Base-by-base conservation (phyloP, 1,140 invertebrate species). In the Prorops nasuta region DNA sequence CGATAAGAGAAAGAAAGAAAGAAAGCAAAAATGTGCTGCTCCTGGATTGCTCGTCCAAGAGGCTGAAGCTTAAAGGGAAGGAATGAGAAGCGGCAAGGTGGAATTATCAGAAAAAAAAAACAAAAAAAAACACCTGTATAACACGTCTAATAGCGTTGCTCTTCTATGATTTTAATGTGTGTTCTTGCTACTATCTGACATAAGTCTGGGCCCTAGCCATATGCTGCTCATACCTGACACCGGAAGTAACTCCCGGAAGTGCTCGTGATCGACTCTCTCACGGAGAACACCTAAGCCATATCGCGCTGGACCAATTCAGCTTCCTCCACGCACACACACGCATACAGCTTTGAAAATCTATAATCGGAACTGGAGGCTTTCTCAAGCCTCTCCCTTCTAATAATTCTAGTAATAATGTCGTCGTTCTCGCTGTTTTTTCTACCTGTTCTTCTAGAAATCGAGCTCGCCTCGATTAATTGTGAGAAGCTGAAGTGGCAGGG, bases 361-460 rank as follows among this genome's bases (percentile, higher is more conserved):
- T n/a, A n/a, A n/a, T n/a, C n/a, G n/a, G n/a, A n/a, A n/a, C n/a
- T n/a, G n/a, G n/a, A n/a, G n/a, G n/a, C n/a, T n/a, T n/a, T n/a
- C n/a, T n/a, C n/a, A n/a, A n/a, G n/a, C n/a, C n/a, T n/a, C n/a
- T 28, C 24, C 4, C 24, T 28, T 58, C 28, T 54, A 58, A 58
- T 58, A 58, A 54, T 58, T 59, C 20, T 60, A 60, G 52, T 60
- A 55, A 59, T 60, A 59, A 58, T 49, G 61, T 72, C 70, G 70
- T 72, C 66, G 64, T 72, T 70, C 70, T 71, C 66, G 71, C 71
- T 71, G 69, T 72, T 72, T 71, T 72, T 72, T 71, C 71, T 72
- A 72, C 69, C 71, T 72, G 69, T 68, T 71, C 66, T 71, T 58
- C 66, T 71, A 66, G 39, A 58, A 61, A 70, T 67, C 64, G 67